phyloP scores from a whole-genome alignment of 2,797 vertebrate species.

The Xiphorhynchus erythropygius region DNA sequence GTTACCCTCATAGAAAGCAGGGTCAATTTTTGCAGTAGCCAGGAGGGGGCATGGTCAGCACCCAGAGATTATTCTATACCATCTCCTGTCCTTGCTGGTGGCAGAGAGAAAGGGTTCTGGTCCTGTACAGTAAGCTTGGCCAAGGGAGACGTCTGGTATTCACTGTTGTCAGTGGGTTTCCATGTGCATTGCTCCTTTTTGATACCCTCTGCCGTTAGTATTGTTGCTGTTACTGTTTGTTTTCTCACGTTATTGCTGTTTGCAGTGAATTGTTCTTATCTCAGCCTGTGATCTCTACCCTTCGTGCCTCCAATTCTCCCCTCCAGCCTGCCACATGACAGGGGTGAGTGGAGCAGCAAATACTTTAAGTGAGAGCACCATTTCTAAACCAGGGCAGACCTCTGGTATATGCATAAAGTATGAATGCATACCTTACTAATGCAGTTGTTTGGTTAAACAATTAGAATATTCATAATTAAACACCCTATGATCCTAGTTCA shows the following conservation, averaged over 20 bases:
- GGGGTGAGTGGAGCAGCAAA: not conserved
- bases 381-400: not conserved
- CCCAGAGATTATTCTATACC: not conserved
- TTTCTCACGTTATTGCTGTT: not conserved
- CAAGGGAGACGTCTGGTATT: not conserved
- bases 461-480: not conserved
- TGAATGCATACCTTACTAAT: not conserved
- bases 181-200: not conserved
- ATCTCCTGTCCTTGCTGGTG: not conserved
- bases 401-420: too few species aligned
- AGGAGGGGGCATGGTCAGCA: rapidly evolving
- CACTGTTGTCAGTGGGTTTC: not conserved
- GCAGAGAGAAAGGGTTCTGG: not conserved
- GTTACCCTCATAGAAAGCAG: not conserved
- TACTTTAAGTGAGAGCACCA: not conserved
- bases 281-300: too few species aligned
- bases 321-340: not conserved
- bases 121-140: not conserved
- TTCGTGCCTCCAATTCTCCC: not conserved
- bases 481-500: not conserved
- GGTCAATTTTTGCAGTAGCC: not conserved
- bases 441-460: not conserved
- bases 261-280: not conserved
- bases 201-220: not conserved
- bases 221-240: not conserved